These are phyloP conservation scores for Thymelicus acteon DNA, from an alignment of 2,888 invertebrate species.

Conservation along the genomic window DNA sequence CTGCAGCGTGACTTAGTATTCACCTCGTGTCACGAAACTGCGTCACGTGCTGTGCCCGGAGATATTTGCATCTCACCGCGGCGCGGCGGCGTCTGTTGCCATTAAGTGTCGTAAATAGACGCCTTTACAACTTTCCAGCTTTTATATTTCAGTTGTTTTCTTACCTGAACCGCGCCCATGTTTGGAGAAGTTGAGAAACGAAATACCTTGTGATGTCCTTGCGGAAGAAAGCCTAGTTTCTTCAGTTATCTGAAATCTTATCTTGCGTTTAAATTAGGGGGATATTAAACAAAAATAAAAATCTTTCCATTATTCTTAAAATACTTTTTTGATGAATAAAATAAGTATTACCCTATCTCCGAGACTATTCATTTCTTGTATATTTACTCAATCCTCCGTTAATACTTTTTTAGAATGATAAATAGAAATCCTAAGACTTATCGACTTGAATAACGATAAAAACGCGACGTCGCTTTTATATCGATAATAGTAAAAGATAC, in stretches of 20 bases:
- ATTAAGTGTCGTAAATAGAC: slow-evolving; percentile 6
- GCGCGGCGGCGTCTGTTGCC: not conserved
- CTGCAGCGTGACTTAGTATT: slow-evolving; percentile 22
- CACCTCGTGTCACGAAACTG: slow-evolving; percentile 1
- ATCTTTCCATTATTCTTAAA: no score
- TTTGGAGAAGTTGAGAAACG: no score
- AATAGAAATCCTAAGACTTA: not conserved
- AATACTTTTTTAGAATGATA: no score
- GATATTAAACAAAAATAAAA: no score
- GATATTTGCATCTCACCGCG: slow-evolving; percentile 30
- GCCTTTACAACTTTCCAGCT: not conserved
- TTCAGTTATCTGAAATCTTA: no score
- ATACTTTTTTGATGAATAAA: no score
- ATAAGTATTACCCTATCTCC: no score
- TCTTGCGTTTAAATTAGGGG: no score
- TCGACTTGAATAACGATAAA: not conserved
- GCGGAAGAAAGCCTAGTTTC: no score
- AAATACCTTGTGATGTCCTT: no score
- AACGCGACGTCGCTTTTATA: not conserved
- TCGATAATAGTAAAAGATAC: slow-evolving; percentile 13
- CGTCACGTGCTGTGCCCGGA: slow-evolving; percentile 28
- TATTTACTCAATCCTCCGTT: no score
- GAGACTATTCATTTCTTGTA: no score
- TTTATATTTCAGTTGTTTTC: not conserved
- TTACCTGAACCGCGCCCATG: not conserved